A percentile compares a stretch with the other conserved stretches of the same genome.
Evolutionary conservation across 2,113 vertebrate species (phyloP).

Genomic region (Apodemus speciosus): DNA sequence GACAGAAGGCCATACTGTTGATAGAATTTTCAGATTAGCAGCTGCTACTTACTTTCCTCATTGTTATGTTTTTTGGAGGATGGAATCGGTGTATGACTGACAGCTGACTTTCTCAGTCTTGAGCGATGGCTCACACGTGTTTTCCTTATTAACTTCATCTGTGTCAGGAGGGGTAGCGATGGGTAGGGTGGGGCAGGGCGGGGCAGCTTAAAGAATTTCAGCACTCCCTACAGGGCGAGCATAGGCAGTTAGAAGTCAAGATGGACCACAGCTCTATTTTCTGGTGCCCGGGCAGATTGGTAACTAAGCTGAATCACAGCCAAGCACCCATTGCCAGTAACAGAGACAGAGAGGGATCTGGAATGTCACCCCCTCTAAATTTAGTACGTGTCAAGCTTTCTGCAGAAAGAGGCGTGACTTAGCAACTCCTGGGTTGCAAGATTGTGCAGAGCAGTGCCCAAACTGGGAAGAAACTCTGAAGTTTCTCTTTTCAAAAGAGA

Average conservation of each 20-base stretch:
- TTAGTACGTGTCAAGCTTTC: conserved; percentile 8
- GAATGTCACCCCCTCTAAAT: conserved; percentile 67
- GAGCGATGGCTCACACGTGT: not conserved
- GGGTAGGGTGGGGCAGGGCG: not conserved
- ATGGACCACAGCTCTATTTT: not conserved
- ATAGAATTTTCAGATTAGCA: not conserved
- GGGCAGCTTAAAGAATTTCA: conserved; percentile 35
- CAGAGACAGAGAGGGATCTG: conserved; percentile 12
- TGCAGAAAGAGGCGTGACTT: conserved; percentile 59
- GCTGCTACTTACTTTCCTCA: not conserved
- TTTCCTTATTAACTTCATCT: not conserved
- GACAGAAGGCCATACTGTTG: not conserved
- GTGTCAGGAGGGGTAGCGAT: not conserved
- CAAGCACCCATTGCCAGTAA: conserved; percentile 23
- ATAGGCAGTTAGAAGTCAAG: not conserved
- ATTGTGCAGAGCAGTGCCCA: not conserved
- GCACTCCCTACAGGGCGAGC: not conserved
- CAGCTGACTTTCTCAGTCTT: not conserved
- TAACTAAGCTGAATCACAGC: not conserved
- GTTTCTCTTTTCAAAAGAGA: not conserved
- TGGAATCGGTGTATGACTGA: not conserved
- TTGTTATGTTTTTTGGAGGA: not conserved
- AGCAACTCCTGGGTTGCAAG: conserved; percentile 29
- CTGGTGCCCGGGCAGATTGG: conserved; percentile 23
- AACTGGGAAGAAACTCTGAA: conserved; percentile 9